phyloP scores from a whole-genome alignment of 2,113 vertebrate genomes.

The Suricata suricatta region DNA sequence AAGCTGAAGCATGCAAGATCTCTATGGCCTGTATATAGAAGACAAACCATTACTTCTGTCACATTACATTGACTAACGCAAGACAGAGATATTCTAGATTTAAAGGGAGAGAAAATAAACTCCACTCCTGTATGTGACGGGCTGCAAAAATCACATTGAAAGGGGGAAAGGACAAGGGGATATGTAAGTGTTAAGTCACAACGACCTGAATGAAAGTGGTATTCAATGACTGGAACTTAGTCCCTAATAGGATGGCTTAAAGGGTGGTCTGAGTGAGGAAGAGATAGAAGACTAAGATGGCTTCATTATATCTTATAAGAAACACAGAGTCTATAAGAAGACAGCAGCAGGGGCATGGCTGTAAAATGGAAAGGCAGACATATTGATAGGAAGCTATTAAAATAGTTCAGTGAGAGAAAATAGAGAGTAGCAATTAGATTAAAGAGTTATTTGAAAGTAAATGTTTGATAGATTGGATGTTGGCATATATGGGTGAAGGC shows the following conservation, averaged over 20 bases:
- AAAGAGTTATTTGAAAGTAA: not conserved
- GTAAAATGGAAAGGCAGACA: not conserved
- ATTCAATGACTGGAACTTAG: not conserved
- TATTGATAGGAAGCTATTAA: not conserved
- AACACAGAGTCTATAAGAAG: not conserved
- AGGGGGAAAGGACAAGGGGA: not conserved
- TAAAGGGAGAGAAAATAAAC: not conserved
- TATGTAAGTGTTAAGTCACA: not conserved
- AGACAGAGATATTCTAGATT: not conserved
- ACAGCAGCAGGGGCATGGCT: not conserved
- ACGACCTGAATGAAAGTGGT: not conserved
- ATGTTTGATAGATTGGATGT: not conserved
- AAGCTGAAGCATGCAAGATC: not conserved
- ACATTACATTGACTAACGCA: not conserved
- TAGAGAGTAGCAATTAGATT: not conserved
- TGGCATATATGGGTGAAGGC: not conserved
- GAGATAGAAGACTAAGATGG: not conserved
- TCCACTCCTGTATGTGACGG: not conserved
- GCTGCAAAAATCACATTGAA: not conserved
- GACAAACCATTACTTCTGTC: not conserved
- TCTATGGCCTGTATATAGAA: not conserved
- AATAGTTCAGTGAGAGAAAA: not conserved
- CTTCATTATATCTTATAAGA: not conserved
- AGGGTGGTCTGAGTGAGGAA: not conserved
- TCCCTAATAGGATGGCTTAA: not conserved